Conservation (phyloP, 2,888 invertebrate species). For the Drosophila barbarae region DNA sequence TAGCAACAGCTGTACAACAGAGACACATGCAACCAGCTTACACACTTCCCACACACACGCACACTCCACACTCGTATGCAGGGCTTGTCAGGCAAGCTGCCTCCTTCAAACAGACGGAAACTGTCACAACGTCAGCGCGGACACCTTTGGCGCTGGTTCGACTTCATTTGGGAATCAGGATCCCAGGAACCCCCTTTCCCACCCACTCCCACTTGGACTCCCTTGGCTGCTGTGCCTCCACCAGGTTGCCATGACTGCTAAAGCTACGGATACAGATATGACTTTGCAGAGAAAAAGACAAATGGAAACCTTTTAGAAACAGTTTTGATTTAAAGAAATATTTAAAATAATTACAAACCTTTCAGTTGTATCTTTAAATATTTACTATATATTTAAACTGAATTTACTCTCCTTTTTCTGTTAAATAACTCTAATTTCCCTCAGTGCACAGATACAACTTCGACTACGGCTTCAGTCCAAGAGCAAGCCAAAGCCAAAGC, state of each 20-base stretch:
- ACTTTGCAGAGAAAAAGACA: neutral
- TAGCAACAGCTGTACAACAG: conserved; percentile 41
- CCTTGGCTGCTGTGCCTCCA: conserved; percentile 8
- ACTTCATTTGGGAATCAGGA: conserved; percentile 65
- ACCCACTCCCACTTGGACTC: conserved; percentile 13
- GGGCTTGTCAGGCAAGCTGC: neutral
- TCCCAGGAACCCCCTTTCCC: conserved; percentile 12
- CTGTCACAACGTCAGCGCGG: conserved; percentile 64
- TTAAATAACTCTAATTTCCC: neutral
- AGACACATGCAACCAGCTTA: conserved; percentile 64
- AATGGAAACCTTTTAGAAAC: too few relatives aligned
- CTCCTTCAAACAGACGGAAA: conserved; percentile 42
- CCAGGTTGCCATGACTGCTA: conserved; percentile 30
- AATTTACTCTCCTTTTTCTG: neutral
- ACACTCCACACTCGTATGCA: neutral
- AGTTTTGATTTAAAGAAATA: neutral
- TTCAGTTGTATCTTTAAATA: too few relatives aligned
- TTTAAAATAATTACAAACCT: too few relatives aligned
- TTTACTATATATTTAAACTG: neutral
- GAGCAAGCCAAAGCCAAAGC: conserved; percentile 31
- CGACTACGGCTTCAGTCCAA: conserved; percentile 29
- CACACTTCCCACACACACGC: conserved; percentile 35
- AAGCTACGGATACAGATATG: conserved; percentile 25
- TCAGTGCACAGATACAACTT: conserved; percentile 14
- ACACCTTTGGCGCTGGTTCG: conserved; percentile 59